Percentiles rank a stretch among this genome's conserved stretches.
These are phyloP conservation scores for Oreochromis tanganicae DNA, from an alignment of 2,113 vertebrate species.

Conservation along the genomic window DNA sequence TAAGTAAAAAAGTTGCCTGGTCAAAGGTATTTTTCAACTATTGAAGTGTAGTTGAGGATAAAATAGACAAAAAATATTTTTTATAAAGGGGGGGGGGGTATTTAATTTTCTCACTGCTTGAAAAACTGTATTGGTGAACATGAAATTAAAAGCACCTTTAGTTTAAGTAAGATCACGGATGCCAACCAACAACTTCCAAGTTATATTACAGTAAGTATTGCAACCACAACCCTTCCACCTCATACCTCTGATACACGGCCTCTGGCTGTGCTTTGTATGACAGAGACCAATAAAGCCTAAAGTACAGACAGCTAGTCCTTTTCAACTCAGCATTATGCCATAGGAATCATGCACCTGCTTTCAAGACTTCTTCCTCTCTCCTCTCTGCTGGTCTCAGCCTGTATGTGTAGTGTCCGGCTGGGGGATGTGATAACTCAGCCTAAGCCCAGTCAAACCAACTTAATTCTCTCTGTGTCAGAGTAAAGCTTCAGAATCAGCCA, in stretches of 20 bases:
- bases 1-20: background rate
- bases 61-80: background rate
- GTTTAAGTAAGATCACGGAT: conserved; percentile 1
- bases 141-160: background rate
- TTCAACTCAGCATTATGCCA: conserved; percentile 61
- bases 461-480: conserved; percentile 62
- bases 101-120: background rate
- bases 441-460: conserved; percentile 63
- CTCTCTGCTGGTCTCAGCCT: conserved; percentile 42
- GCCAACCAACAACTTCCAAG: conserved; percentile 24
- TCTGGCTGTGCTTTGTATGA: conserved; percentile 62
- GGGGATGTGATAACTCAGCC: conserved; percentile 62
- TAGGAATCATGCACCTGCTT: conserved; percentile 60
- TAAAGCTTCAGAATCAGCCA: conserved; percentile 50
- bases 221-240: background rate
- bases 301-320: conserved; percentile 55
- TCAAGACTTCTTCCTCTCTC: conserved; percentile 50
- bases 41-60: background rate
- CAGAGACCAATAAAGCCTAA: conserved; percentile 55
- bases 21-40: background rate
- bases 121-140: background rate
- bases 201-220: conserved; percentile 26
- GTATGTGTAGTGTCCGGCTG: conserved; percentile 61
- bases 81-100: background rate
- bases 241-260: conserved; percentile 42